phyloP scores from a whole-genome alignment of 2,797 vertebrate species.

The Notamacropus eugenii region DNA sequence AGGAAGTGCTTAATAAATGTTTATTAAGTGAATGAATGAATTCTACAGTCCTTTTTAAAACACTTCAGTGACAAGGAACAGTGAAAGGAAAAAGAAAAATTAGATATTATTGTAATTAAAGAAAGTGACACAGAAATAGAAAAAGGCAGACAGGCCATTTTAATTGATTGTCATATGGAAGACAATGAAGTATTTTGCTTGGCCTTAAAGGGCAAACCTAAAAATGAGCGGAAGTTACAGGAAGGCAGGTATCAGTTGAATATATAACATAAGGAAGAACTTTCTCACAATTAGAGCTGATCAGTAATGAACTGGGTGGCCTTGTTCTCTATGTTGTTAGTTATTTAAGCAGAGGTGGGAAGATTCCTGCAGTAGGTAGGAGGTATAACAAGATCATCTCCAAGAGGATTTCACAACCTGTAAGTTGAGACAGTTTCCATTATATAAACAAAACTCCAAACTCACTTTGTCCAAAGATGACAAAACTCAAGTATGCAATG shows the following conservation, averaged over 20 bases:
- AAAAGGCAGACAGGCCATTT: background rate
- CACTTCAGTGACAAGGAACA: background rate
- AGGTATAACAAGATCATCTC: background rate
- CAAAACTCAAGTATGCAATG: background rate
- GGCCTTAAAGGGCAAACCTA: slow-evolving; percentile 6
- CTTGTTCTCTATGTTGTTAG: background rate
- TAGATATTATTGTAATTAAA: slow-evolving; percentile 33
- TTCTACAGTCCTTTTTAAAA: background rate
- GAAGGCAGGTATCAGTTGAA: background rate
- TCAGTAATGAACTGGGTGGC: background rate
- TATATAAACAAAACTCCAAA: slow-evolving; percentile 2
- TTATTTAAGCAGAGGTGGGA: background rate
- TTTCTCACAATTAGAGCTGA: background rate
- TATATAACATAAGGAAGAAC: background rate
- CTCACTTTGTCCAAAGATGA: slow-evolving; percentile 9
- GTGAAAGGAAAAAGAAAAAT: background rate
- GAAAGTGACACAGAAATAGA: slow-evolving; percentile 5
- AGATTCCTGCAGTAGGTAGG: background rate
- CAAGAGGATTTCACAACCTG: background rate
- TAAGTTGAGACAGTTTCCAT: background rate
- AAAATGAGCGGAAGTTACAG: background rate
- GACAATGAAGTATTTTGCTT: background rate
- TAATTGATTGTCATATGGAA: slow-evolving; percentile 5
- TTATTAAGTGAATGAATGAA: background rate
- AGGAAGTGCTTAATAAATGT: background rate